Evolutionary conservation across 2,888 invertebrate genomes (phyloP).

Genomic region (Clistopyga incitator): DNA sequence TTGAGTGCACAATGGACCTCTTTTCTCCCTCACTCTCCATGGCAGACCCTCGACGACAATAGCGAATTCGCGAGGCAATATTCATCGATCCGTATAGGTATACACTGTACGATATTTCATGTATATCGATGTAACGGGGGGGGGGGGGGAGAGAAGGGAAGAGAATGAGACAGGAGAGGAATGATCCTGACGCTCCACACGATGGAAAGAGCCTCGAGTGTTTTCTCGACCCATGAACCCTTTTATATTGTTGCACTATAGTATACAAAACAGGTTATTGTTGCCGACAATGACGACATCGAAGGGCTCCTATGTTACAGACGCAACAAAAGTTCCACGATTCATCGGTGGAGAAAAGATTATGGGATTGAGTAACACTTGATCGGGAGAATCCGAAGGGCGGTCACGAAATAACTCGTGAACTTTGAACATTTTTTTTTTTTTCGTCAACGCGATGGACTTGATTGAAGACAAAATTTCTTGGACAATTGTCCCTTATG

Average conservation of each 20-base stretch:
- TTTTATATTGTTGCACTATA: constrained; percentile 44
- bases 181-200: constrained; percentile 54
- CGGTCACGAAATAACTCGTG: background rate
- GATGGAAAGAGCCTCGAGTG: constrained; percentile 62
- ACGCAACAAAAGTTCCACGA: constrained; percentile 8
- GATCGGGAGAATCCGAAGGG: background rate
- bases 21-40: constrained; percentile 10
- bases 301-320: constrained; percentile 32
- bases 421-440: background rate
- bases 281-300: constrained; percentile 48
- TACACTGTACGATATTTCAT: constrained; percentile 44
- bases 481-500: too few relatives aligned
- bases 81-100: constrained; percentile 65
- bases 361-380: constrained; percentile 10
- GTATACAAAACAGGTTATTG: constrained; percentile 53
- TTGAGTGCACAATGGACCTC: constrained; percentile 59
- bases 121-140: constrained; percentile 45
- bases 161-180: constrained; percentile 22
- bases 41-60: constrained; percentile 58
- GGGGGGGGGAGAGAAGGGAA: too few relatives aligned
- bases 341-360: constrained; percentile 18
- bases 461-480: too few relatives aligned
- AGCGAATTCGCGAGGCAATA: constrained; percentile 65
- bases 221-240: constrained; percentile 65
- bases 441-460: background rate